phyloP scores from a whole-genome alignment of 2,797 vertebrate species.

The Lycodopsis pacificus region DNA sequence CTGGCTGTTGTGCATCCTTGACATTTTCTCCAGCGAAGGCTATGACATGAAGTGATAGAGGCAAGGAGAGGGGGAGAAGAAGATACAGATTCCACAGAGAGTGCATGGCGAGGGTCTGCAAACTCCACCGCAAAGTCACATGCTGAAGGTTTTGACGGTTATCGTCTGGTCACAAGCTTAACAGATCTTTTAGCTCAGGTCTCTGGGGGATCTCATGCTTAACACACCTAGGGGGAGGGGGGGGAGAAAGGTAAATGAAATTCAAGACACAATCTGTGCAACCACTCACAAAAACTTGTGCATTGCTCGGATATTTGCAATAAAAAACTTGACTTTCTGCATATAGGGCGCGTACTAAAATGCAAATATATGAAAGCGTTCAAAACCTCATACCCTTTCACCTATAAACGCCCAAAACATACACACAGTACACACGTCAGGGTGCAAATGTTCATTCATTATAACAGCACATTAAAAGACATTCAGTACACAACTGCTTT shows the following conservation, averaged over 20 bases:
- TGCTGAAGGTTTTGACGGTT: conserved; percentile 41
- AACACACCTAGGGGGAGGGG: conserved; percentile 48
- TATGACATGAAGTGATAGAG: conserved; percentile 37
- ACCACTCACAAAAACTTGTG: background rate
- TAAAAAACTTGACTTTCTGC: conserved; percentile 9
- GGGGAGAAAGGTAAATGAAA: conserved; percentile 13
- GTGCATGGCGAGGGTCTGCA: conserved; percentile 67
- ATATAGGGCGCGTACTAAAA: background rate
- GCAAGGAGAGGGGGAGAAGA: conserved; percentile 66
- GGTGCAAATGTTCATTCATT: conserved; percentile 6
- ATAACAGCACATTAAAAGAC: conserved; percentile 5
- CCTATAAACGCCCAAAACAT: conserved; percentile 2
- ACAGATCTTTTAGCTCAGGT: conserved; percentile 35
- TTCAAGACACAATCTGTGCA: background rate
- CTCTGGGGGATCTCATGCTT: conserved; percentile 34
- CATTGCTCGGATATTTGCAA: background rate
- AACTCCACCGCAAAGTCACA: conserved; percentile 64
- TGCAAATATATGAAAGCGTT: conserved; percentile 18
- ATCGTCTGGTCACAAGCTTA: conserved; percentile 60
- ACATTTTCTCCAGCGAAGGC: conserved; percentile 47
- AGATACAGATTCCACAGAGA: conserved; percentile 64
- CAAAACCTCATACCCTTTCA: background rate
- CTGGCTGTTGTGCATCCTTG: conserved; percentile 38
- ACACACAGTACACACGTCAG: conserved; percentile 4
- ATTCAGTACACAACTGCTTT: background rate